A percentile compares a stretch with the other conserved stretches of the same genome.
phyloP scores from a whole-genome alignment of 2,888 invertebrate species.

The Nycteola revayana region DNA sequence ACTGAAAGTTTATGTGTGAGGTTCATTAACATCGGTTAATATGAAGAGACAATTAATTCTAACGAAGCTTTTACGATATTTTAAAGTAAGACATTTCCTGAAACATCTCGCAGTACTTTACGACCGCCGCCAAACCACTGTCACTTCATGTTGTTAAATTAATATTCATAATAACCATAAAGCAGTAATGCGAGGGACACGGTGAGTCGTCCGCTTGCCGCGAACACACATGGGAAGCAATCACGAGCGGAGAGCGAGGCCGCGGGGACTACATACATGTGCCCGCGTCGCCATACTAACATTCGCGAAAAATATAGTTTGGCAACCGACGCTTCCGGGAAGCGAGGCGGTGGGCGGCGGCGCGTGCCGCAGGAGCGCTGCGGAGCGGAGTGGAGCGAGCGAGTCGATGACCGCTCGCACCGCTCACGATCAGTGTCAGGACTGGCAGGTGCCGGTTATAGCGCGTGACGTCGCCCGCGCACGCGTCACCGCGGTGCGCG shows the following conservation, averaged over 20 bases:
- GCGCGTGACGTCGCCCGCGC: conserved; percentile 25
- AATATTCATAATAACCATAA: no score
- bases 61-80: no score
- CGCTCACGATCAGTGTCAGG: conserved; percentile 42
- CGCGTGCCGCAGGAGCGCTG: conserved; percentile 24
- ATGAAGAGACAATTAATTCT: no score
- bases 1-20: no score
- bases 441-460: conserved; percentile 37
- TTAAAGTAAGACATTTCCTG: no score
- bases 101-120: no score
- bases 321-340: conserved; percentile 47
- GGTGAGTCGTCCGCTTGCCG: conserved; percentile 5
- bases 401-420: conserved; percentile 47
- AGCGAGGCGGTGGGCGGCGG: conserved; percentile 23
- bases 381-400: conserved; percentile 22
- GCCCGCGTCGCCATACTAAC: conserved; percentile 23
- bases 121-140: no score
- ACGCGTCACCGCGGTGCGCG: conserved; percentile 7
- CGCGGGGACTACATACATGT: conserved; percentile 15
- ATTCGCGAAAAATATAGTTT: conserved; percentile 38
- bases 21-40: no score
- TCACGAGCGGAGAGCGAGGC: background rate
- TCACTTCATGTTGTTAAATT: no score
- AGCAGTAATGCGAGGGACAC: no score
- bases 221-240: background rate